Evolutionary conservation across 2,797 vertebrate genomes (phyloP).

Genomic region (Mormyrus proboscirostris): DNA sequence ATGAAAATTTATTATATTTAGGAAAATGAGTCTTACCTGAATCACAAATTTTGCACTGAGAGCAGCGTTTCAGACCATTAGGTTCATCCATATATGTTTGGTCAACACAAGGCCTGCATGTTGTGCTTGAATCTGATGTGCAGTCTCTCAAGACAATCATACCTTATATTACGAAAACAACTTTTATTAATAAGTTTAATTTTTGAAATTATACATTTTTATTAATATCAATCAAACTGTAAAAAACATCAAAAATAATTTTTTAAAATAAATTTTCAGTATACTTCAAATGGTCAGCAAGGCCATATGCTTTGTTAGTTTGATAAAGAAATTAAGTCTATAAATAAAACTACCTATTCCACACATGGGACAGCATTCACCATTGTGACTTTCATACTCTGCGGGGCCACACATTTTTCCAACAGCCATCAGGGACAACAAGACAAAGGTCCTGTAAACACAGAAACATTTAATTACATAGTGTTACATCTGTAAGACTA

Average conservation of each 20-base stretch:
- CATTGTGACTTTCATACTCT: neutral
- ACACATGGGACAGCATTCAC: slow-evolving; percentile 25
- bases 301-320: neutral
- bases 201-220: neutral
- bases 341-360: neutral
- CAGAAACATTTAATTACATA: neutral
- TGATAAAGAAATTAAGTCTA: neutral
- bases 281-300: neutral
- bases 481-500: neutral
- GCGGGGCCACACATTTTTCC: neutral
- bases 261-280: too few species aligned
- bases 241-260: too few species aligned
- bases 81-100: slow-evolving; percentile 21
- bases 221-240: too few species aligned
- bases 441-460: neutral
- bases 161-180: neutral
- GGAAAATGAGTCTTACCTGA: neutral
- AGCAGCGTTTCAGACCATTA: slow-evolving; percentile 1
- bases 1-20: neutral
- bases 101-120: slow-evolving; percentile 16
- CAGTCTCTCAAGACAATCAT: slow-evolving; percentile 12
- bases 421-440: neutral
- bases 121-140: slow-evolving; percentile 14
- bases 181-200: neutral
- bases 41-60: slow-evolving; percentile 21